Percentiles rank a stretch among this genome's conserved stretches.
These are phyloP conservation scores for Phymastichus coffea DNA, from an alignment of 1,140 invertebrate genomes.

Conservation along the genomic window DNA sequence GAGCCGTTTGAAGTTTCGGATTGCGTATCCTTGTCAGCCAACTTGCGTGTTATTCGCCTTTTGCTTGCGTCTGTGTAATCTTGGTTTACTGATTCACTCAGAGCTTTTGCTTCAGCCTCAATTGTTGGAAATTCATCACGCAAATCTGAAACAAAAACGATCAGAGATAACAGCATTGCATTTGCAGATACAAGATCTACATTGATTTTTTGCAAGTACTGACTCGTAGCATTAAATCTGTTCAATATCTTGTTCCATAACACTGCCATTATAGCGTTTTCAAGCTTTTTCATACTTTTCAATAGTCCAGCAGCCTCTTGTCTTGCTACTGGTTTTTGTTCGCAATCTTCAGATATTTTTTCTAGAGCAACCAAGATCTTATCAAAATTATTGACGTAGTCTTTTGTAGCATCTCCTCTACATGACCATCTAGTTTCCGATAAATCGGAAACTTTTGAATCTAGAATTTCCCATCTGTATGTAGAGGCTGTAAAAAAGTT, in stretches of 20 bases:
- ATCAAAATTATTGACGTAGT: background rate
- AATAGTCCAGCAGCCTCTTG: background rate
- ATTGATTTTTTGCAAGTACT: slow-evolving; percentile 14
- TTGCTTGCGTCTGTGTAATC: slow-evolving; percentile 13
- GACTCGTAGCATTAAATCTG: slow-evolving; percentile 5
- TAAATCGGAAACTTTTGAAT: background rate
- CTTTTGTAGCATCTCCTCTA: slow-evolving; percentile 1
- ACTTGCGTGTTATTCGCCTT: slow-evolving; percentile 4
- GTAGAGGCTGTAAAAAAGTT: slow-evolving; percentile 27
- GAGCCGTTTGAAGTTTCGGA: background rate
- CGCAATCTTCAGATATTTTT: background rate
- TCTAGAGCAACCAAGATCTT: background rate
- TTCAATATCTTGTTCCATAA: slow-evolving; percentile 17
- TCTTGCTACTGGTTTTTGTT: background rate
- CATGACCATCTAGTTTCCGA: slow-evolving; percentile 7
- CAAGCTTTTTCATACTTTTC: slow-evolving; percentile 1
- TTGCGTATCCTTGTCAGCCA: background rate
- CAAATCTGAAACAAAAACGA: background rate
- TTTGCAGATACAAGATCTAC: slow-evolving; percentile 4
- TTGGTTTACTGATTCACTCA: slow-evolving; percentile 6
- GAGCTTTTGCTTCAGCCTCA: slow-evolving; percentile 14
- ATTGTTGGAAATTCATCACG: slow-evolving; percentile 7
- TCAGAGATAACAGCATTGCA: slow-evolving; percentile 1
- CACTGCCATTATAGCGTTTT: slow-evolving; percentile 10
- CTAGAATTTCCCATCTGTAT: slow-evolving; percentile 11